Conservation (phyloP, 1,140 invertebrate species). For the Cephus cinctus region DNA sequence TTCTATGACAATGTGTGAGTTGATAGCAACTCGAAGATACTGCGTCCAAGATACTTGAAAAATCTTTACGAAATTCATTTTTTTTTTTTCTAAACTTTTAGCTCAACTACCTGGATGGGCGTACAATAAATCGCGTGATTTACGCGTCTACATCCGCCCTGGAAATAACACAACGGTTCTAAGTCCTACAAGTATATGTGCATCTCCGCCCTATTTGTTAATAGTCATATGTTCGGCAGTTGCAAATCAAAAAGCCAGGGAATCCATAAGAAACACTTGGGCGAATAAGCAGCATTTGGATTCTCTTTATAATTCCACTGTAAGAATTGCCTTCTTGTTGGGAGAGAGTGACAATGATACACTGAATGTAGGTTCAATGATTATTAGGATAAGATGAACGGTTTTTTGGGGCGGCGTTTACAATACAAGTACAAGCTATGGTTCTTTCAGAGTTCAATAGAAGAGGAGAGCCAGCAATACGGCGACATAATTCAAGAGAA, state of each 20-base stretch:
- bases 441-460: slow-evolving; percentile 57
- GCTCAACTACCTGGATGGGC: slow-evolving; percentile 69
- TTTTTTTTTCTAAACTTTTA: slow-evolving; percentile 48
- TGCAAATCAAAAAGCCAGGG: slow-evolving; percentile 63
- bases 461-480: slow-evolving; percentile 62
- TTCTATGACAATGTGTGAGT: neutral
- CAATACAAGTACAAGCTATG: slow-evolving; percentile 19
- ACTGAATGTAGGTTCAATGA: slow-evolving; percentile 50
- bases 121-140: slow-evolving; percentile 69
- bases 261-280: slow-evolving; percentile 81
- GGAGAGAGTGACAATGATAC: slow-evolving; percentile 59
- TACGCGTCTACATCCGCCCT: slow-evolving; percentile 68
- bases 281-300: slow-evolving; percentile 64
- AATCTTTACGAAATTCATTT: no score
- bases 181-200: slow-evolving; percentile 63
- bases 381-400: neutral
- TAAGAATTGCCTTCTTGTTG: slow-evolving; percentile 59
- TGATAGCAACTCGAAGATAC: neutral
- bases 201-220: slow-evolving; percentile 60
- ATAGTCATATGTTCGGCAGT: slow-evolving; percentile 75
- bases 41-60: neutral
- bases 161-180: slow-evolving; percentile 69
- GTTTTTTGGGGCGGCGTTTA: slow-evolving; percentile 6
- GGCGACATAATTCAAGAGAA: slow-evolving; percentile 89
- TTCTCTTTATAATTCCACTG: slow-evolving; percentile 43